Evolutionary conservation across 2,888 invertebrate species (phyloP).

Genomic region (Lasioglossum calceatum): DNA sequence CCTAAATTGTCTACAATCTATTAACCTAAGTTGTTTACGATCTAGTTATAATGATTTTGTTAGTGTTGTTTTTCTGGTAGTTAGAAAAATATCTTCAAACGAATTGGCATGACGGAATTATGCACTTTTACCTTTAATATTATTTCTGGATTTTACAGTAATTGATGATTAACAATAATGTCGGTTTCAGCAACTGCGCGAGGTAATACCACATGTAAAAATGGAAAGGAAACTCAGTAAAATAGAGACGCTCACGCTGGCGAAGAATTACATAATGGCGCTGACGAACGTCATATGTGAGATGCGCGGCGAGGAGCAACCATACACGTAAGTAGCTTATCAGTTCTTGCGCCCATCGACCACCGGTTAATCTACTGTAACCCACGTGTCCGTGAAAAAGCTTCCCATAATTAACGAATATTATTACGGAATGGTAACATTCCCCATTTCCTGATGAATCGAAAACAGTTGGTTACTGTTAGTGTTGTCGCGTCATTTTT

Average conservation of each 20-base stretch:
- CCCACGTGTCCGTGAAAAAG: background rate
- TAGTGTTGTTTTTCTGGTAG: background rate
- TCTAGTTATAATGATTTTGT: background rate
- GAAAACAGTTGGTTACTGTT: no score
- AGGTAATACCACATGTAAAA: slow-evolving; percentile 92
- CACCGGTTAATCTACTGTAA: background rate
- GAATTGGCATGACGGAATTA: background rate
- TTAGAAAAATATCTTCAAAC: background rate
- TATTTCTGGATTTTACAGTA: background rate
- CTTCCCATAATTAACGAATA: background rate
- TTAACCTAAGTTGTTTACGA: no score
- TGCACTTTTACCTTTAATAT: background rate
- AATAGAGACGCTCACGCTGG: slow-evolving; percentile 92
- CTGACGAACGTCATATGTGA: slow-evolving; percentile 92
- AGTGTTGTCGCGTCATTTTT: no score
- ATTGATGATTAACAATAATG: slow-evolving; percentile 18
- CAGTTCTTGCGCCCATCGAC: background rate
- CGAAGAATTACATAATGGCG: slow-evolving; percentile 93
- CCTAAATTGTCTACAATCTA: no score
- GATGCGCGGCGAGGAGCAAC: slow-evolving; percentile 89
- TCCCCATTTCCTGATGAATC: no score
- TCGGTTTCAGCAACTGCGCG: slow-evolving; percentile 88
- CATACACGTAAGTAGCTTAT: slow-evolving; percentile 87
- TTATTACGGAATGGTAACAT: no score
- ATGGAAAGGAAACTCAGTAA: slow-evolving; percentile 91